Percentiles rank a stretch among this genome's conserved stretches.
phyloP scores from a whole-genome alignment of 1,140 invertebrate genomes.

The Brachionus rotundiformis region DNA sequence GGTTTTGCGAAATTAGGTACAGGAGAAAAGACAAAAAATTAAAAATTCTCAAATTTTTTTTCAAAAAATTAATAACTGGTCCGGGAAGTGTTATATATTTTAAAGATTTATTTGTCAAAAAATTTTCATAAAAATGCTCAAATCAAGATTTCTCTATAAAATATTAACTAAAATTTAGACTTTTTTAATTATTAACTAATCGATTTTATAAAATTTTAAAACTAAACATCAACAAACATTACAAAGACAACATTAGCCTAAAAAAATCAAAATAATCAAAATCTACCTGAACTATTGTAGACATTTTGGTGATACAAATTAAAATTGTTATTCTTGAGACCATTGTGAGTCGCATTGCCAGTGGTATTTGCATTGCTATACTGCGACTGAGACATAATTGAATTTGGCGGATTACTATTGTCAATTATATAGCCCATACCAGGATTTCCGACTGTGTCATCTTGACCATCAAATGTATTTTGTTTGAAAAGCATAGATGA shows the following conservation, averaged over 20 bases:
- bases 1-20: no score
- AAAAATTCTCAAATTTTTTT: no score
- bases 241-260: background rate
- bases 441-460: background rate
- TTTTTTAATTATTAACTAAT: no score
- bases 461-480: slow-evolving; percentile 20
- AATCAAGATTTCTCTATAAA: no score
- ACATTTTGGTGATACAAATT: background rate
- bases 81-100: background rate
- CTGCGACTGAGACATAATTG: slow-evolving; percentile 10
- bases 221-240: background rate
- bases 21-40: no score
- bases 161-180: no score
- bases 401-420: slow-evolving; percentile 17
- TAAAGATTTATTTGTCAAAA: background rate
- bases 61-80: no score
- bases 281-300: slow-evolving; percentile 6
- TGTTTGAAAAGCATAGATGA: slow-evolving; percentile 28
- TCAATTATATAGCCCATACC: background rate
- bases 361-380: slow-evolving; percentile 20
- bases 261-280: slow-evolving; percentile 23
- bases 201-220: background rate
- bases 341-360: background rate
- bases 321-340: background rate
- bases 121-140: no score